Evolutionary conservation across 64 coral and sea anemone genomes (phyloP).

Genomic region (Anthopleura sola): DNA sequence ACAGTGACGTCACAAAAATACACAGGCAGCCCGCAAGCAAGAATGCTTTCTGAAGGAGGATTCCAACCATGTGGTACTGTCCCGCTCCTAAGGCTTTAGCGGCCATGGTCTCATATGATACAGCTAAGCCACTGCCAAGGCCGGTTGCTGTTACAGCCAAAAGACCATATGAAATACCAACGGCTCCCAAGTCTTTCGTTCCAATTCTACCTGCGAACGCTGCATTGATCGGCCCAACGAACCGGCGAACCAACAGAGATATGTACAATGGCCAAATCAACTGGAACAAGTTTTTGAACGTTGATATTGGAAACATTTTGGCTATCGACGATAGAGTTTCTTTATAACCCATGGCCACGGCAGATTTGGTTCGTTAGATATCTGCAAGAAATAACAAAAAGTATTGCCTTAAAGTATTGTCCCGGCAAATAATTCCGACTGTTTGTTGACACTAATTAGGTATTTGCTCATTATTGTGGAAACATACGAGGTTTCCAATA

Average conservation of each 20-base stretch:
- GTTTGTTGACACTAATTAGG: too few species aligned
- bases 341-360: not conserved
- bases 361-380: too few species aligned
- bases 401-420: too few species aligned
- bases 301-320: not conserved
- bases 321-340: not conserved
- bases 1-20: not conserved
- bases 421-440: too few species aligned
- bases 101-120: not conserved
- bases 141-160: not conserved
- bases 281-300: constrained; percentile 1
- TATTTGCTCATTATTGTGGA: too few species aligned
- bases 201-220: not conserved
- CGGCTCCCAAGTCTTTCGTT: not conserved
- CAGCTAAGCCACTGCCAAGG: not conserved
- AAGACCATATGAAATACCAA: not conserved
- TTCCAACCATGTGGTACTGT: not conserved
- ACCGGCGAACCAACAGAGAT: not conserved
- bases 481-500: too few species aligned
- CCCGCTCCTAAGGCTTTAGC: not conserved
- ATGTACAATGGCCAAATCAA: not conserved
- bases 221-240: not conserved
- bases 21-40: not conserved
- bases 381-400: too few species aligned
- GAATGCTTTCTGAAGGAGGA: constrained; percentile 5